Conservation (phyloP, 2,888 invertebrate species). For the Agrilus biguttatus region DNA sequence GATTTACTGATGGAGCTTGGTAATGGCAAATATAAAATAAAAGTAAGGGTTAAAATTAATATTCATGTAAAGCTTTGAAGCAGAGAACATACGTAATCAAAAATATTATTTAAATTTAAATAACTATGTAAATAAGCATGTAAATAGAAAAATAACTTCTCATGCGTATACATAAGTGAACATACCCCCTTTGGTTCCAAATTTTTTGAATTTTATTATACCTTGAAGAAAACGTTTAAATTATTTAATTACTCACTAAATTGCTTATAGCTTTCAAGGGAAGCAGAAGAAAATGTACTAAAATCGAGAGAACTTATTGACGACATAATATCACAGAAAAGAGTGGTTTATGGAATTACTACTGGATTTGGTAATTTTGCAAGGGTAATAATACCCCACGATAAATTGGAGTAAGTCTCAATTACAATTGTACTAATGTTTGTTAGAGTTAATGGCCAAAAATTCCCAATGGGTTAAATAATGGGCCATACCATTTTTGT, state of each 20-base stretch:
- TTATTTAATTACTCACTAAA: too few relatives aligned
- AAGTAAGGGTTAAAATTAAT: constrained; percentile 25
- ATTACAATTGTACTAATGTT: neutral
- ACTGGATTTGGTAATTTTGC: constrained; percentile 57
- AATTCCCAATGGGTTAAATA: too few relatives aligned
- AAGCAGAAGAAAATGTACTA: constrained; percentile 36
- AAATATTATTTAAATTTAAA: too few relatives aligned
- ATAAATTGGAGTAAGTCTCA: constrained; percentile 37
- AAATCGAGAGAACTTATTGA: constrained; percentile 40
- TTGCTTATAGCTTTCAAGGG: constrained; percentile 33
- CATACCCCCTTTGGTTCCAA: too few relatives aligned
- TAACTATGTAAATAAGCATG: too few relatives aligned
- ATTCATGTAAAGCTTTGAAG: too few relatives aligned
- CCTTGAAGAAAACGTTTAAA: too few relatives aligned
- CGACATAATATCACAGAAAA: constrained; percentile 35
- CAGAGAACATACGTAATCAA: too few relatives aligned
- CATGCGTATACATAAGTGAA: too few relatives aligned
- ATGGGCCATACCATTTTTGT: too few relatives aligned
- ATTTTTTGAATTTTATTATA: neutral
- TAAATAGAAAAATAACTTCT: too few relatives aligned
- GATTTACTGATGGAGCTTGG: constrained; percentile 42
- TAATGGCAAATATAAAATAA: constrained; percentile 37
- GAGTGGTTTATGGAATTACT: constrained; percentile 40
- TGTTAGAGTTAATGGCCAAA: neutral
- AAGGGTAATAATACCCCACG: constrained; percentile 36